phyloP scores from a whole-genome alignment of 2,797 vertebrate genomes.

The Notolepis coatsorum region DNA sequence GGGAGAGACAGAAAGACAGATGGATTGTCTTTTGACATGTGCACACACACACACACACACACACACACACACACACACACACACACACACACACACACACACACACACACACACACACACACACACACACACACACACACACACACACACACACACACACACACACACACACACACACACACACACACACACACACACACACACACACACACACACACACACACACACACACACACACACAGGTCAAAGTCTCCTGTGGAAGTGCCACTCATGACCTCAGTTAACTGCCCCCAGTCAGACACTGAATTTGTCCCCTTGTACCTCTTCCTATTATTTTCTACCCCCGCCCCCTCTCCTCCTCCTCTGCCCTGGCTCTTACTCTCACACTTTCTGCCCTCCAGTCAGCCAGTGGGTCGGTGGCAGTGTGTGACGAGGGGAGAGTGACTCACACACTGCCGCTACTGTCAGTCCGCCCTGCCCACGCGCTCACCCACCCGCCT shows the following conservation, averaged over 20 bases:
- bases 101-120: too few species aligned
- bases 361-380: not conserved
- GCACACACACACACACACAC: too few species aligned
- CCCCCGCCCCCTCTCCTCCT: not conserved
- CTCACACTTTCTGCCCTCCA: conserved; percentile 1
- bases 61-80: too few species aligned
- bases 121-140: too few species aligned
- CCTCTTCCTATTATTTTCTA: not conserved
- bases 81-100: too few species aligned
- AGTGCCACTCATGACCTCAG: conserved; percentile 1
- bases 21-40: too few species aligned
- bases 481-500: not conserved
- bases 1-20: not conserved
- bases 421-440: conserved; percentile 34
- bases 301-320: conserved; percentile 12
- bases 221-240: conserved; percentile 4
- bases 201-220: not conserved
- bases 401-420: conserved; percentile 1
- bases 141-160: too few species aligned
- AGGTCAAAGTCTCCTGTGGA: not conserved
- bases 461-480: not conserved
- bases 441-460: conserved; percentile 37
- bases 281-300: conserved; percentile 12
- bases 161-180: too few species aligned
- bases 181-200: not conserved